These are phyloP conservation scores for Leiothrix lutea DNA, from an alignment of 2,113 vertebrate genomes.

Conservation along the genomic window DNA sequence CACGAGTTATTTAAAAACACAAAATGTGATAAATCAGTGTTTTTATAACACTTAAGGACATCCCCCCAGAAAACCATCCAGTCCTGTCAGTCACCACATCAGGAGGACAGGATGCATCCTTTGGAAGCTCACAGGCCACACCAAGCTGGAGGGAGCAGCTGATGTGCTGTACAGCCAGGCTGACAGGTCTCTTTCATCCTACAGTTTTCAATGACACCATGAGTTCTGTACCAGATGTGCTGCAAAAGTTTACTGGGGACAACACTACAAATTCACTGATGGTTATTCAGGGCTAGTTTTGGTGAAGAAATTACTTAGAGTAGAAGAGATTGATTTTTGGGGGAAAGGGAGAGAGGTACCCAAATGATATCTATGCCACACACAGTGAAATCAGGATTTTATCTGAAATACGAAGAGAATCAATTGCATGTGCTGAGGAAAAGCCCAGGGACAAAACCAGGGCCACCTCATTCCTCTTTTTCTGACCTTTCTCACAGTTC, in stretches of 20 bases:
- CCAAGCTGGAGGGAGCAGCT: background rate
- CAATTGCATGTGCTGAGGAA: background rate
- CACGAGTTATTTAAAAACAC: background rate
- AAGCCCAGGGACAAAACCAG: background rate
- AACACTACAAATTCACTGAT: background rate
- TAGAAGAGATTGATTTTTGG: background rate
- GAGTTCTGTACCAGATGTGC: background rate
- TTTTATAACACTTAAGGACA: background rate
- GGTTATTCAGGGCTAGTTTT: background rate
- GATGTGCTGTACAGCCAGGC: background rate
- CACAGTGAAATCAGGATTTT: background rate
- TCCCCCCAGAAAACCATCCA: rapidly evolving
- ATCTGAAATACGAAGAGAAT: background rate
- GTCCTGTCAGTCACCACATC: background rate
- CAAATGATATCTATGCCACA: background rate
- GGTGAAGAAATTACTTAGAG: background rate
- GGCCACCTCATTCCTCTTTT: background rate
- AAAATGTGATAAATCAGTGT: background rate
- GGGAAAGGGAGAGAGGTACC: background rate
- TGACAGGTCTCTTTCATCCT: background rate
- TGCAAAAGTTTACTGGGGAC: background rate
- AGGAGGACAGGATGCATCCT: background rate
- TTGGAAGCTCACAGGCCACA: rapidly evolving
- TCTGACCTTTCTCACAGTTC: background rate
- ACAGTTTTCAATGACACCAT: rapidly evolving